Percentiles rank a stretch among this genome's conserved stretches.
Evolutionary conservation across 2,797 vertebrate genomes (phyloP).

Genomic region (Naso thynnoides): DNA sequence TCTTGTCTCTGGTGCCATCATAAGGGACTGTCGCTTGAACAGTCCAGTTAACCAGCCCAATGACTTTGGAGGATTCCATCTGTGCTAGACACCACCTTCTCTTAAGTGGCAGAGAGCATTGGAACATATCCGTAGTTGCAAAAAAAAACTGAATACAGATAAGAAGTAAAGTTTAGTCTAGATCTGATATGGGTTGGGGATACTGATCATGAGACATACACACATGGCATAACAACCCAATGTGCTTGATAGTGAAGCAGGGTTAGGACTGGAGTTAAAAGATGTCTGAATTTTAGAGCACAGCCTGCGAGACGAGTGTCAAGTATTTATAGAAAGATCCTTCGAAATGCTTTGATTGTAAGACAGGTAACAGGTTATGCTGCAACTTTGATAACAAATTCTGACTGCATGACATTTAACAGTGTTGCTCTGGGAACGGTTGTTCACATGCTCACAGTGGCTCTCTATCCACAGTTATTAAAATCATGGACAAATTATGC

Average conservation of each 20-base stretch:
- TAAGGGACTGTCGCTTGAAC: conserved; percentile 59
- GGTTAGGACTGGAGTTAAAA: conserved; percentile 35
- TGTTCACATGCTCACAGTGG: not conserved
- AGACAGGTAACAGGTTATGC: conserved; percentile 23
- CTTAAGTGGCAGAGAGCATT: conserved; percentile 29
- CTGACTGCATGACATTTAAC: conserved; percentile 18
- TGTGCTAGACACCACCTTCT: conserved; percentile 47
- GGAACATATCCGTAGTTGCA: conserved; percentile 35
- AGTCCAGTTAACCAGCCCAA: conserved; percentile 35
- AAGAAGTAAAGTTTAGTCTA: conserved; percentile 36
- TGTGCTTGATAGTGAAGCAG: conserved; percentile 31
- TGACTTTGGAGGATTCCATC: conserved; percentile 56
- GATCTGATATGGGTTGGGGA: conserved; percentile 37
- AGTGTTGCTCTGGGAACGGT: not conserved
- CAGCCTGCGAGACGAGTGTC: conserved; percentile 39
- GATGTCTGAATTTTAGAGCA: conserved; percentile 49
- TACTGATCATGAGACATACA: conserved; percentile 30
- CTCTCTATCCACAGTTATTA: conserved; percentile 15
- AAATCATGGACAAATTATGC: conserved; percentile 38
- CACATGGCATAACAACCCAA: conserved; percentile 18
- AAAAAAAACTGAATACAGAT: conserved; percentile 55
- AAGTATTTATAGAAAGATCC: conserved; percentile 42
- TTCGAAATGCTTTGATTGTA: conserved; percentile 47
- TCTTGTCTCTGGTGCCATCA: conserved; percentile 57
- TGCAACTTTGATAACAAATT: conserved; percentile 22